Evolutionary conservation across 2,888 invertebrate species (phyloP), one percentile per base, ranked within the genome.

Genomic region (Protonemura montana): DNA sequence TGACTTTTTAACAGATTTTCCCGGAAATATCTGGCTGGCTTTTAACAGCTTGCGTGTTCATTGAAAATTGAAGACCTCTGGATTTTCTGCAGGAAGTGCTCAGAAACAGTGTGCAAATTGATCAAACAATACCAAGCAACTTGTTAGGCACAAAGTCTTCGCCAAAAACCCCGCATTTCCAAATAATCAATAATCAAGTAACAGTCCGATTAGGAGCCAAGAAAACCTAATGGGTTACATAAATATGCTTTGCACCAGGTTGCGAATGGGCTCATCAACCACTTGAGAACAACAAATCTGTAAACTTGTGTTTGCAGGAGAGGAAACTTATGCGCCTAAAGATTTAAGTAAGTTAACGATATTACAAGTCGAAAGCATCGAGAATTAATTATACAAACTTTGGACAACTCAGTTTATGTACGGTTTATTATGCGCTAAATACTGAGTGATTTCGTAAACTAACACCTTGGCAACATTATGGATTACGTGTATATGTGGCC

Each of bases 371-470:
- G 59, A 59, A 59, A 59, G 21, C 59, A 59, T 59, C 59, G 59
- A 59, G 59, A 59, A 59, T 59, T 59, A 59, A 59, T 59, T 59
- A 59, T 21, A 59, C 5, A 3, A 59, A 59, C 59, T 59, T 59
- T 10, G 59, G 16, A 1, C 13, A 59, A 59, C 59, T 21, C 1
- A 59, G 59, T 59, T 59, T 59, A 59, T 10, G 59, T 59, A 16
- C 59, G 59, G 59, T n/a, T n/a, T n/a, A n/a, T n/a, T n/a, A n/a
- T n/a, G 59, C 3, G 59, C 59, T 59, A 59, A 3, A 59, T 59
- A 59, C 59, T 59, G 59, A 59, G 59, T 59, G 59, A 59, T 59
- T 59, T 59, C 21, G 59, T 59, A 59, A 59, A 59, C 59, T 59
- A 7, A 59, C 21, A 59, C 59, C 59, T 59, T 59, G 59, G 2